Base-by-base conservation (phyloP, 1,140 invertebrate species). In the Drosophila hydei region DNA sequence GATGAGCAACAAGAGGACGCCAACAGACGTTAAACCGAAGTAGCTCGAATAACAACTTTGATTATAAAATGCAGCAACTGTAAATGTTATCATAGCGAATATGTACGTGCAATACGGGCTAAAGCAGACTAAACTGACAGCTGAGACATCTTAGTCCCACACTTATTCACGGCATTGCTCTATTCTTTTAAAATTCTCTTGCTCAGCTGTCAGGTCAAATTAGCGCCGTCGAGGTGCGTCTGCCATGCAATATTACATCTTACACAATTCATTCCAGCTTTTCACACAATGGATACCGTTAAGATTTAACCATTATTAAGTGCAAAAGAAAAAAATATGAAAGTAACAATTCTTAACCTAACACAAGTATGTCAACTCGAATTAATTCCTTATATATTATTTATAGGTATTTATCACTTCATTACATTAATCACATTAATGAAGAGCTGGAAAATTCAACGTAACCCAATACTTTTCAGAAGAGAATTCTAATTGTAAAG, bases 11-110 rank as follows among this genome's bases (percentile, higher is more conserved):
- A 27, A 60, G 62, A 72, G 68, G 23, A 59, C 36, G 58, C 30
- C 47, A 42, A 54, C 61, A 65, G 69, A 85, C 76, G 80, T 80
- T 79, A 76, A 85, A 68, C 74, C 60, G 59, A 80, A 80, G 80
- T 80, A 75, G 79, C 72, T 72, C 65, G 59, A 87, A 78, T 81
- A 75, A 77, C 77, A 87, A 85, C 77, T 85, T 85, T 85, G 81
- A 85, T 85, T 85, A 85, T 71, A 81, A 85, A 87, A 81, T 85
- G 81, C 81, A 85, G 75, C 81, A 85, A 85, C 81, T 85, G 77
- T 87, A 87, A 85, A 85, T 77, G 77, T 87, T 87, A 85, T 85
- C 63, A 77, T 73, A 72, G 71, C 74, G 70, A 47, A 67, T 77
- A 87, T 77, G 79, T 87, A 77, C 50, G 70, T 87, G 77, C 73